Evolutionary conservation across 2,113 vertebrate genomes (phyloP).

Genomic region (Microcebus jonahi): DNA sequence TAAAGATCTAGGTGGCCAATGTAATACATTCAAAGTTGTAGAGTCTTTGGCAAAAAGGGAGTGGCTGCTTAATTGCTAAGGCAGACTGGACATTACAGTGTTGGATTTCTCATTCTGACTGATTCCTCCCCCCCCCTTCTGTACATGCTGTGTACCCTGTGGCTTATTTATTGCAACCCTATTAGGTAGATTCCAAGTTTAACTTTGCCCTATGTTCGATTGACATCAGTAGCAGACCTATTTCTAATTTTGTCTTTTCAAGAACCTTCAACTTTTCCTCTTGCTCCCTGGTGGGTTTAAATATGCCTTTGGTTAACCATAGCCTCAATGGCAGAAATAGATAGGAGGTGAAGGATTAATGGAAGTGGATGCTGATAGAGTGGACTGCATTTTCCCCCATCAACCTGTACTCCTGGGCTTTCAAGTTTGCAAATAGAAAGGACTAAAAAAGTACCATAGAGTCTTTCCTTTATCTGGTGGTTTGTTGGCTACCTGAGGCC

Average conservation of each 20-base stretch:
- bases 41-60: neutral
- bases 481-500: neutral
- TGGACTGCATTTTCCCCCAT: neutral
- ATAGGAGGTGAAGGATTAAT: neutral
- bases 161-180: neutral
- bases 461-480: neutral
- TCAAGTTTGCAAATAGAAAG: conserved; percentile 31
- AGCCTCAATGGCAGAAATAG: neutral
- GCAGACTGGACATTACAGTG: neutral
- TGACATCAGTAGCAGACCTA: conserved; percentile 10
- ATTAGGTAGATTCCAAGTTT: conserved; percentile 34
- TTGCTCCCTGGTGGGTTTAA: conserved; percentile 32
- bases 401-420: neutral
- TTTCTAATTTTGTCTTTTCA: conserved; percentile 54
- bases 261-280: neutral
- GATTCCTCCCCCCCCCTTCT: neutral
- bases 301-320: conserved; percentile 3
- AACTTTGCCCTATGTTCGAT: neutral
- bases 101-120: neutral
- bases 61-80: conserved; percentile 15
- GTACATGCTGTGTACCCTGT: neutral
- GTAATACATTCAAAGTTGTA: neutral
- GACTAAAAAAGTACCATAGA: neutral
- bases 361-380: neutral
- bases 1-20: neutral